Evolutionary conservation across 2,113 vertebrate genomes (phyloP), one percentile per base, ranked within the genome.

Genomic region (Lipophrys pholis): DNA sequence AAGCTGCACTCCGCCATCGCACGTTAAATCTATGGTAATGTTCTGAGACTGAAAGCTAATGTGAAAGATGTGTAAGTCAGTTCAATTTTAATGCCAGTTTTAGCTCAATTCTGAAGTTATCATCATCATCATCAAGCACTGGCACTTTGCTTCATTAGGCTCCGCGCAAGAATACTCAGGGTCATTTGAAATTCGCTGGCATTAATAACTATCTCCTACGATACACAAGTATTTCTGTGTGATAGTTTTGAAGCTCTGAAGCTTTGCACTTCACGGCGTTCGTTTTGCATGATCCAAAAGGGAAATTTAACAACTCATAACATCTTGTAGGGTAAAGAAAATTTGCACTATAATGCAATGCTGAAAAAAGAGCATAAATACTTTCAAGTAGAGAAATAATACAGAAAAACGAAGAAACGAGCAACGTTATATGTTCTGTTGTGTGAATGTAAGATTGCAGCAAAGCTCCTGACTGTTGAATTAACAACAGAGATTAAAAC

Each of bases 31-130:
- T 53, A 67, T 69, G 74, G 59, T 89, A 87, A 90, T 90, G 84
- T 85, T 77, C 85, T 76, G 83, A 78, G 84, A 83, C 75, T 84
- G 65, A 50, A 71, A 71, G 87, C 82, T 90, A 87, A 90, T 91
- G 86, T 86, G 83, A 88, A 81, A 84, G 46, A 87, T 81, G 81
- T 91, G 83, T 82, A 87, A 85, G 79, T 86, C 76, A 69, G 71
- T 91, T 80, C 76, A 90, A 87, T 84, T 81, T 87, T 90, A 87
- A 90, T 80, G 76, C 62, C 78, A 77, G 70, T 85, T 90, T 90
- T 68, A 89, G 84, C 84, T 81, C 72, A 70, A 55, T 84, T 88
- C 70, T 74, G 69, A 84, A 78, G 72, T 86, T 86, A 82, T 90
- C 76, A 77, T 80, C 78, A 86, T 90, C 82, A 87, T 79, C 86